Percentiles rank a stretch among this genome's conserved stretches.
phyloP scores from a whole-genome alignment of 2,888 invertebrate genomes.

The Lochmaea crataegi region DNA sequence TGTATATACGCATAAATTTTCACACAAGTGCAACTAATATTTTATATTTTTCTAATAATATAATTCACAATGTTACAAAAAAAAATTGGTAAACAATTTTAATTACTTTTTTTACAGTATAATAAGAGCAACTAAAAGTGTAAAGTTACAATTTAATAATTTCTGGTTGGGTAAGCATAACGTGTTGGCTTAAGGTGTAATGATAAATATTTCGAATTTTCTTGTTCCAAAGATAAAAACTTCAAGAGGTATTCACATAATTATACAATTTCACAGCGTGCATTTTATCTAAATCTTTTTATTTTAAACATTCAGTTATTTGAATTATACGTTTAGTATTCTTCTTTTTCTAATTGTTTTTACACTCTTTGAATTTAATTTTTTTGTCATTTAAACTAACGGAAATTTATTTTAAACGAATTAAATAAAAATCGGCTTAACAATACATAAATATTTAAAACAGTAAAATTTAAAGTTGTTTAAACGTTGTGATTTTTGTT shows the following conservation, averaged over 20 bases:
- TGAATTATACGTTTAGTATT: neutral
- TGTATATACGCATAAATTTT: too few relatives aligned
- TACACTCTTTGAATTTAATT: neutral
- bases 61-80: neutral
- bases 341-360: neutral
- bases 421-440: neutral
- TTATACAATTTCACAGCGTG: conserved; percentile 12
- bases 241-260: conserved; percentile 15
- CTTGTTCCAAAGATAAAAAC: conserved; percentile 11
- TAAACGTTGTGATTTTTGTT: too few relatives aligned
- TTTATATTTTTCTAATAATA: neutral
- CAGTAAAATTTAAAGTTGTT: too few relatives aligned
- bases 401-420: neutral
- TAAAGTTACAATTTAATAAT: conserved; percentile 7
- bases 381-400: neutral
- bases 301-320: neutral
- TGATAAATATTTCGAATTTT: neutral
- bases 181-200: neutral
- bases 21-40: too few relatives aligned
- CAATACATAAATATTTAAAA: too few relatives aligned
- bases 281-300: neutral
- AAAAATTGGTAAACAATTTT: neutral
- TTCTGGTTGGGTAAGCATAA: conserved; percentile 14
- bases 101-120: neutral
- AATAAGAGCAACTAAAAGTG: neutral